phyloP scores from a whole-genome alignment of 2,797 vertebrate species.

The Eurystomus glaucurus region DNA sequence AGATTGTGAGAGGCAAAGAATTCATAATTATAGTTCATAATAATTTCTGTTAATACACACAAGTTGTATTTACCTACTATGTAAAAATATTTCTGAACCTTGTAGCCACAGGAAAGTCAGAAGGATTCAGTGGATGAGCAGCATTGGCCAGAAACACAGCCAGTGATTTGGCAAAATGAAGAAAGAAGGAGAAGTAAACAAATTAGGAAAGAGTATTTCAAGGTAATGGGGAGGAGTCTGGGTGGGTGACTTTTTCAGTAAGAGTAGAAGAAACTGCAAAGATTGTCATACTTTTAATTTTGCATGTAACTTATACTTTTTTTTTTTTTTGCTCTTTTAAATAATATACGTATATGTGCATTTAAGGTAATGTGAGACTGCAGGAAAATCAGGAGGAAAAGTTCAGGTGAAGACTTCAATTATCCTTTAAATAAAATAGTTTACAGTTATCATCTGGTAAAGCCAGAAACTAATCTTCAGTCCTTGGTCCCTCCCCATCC shows the following conservation, averaged over 20 bases:
- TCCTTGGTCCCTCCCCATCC: neutral
- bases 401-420: neutral
- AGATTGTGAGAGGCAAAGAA: neutral
- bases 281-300: neutral
- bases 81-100: neutral
- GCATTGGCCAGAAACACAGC: constrained; percentile 92
- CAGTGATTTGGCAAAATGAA: constrained; percentile 93
- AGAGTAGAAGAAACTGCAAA: neutral
- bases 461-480: neutral
- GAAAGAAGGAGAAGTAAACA: constrained; percentile 94
- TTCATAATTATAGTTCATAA: neutral
- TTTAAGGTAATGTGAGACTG: neutral
- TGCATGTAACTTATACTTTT: neutral
- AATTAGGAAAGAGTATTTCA: constrained; percentile 96
- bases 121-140: constrained; percentile 88
- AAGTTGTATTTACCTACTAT: neutral
- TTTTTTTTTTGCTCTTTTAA: neutral
- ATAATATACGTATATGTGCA: neutral
- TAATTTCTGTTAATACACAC: neutral
- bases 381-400: neutral
- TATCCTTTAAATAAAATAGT: neutral
- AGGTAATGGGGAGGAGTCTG: constrained; percentile 82
- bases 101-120: constrained; percentile 83
- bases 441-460: neutral
- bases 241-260: neutral